Conservation (phyloP, 2,113 vertebrate species). For the Eolophus roseicapilla region DNA sequence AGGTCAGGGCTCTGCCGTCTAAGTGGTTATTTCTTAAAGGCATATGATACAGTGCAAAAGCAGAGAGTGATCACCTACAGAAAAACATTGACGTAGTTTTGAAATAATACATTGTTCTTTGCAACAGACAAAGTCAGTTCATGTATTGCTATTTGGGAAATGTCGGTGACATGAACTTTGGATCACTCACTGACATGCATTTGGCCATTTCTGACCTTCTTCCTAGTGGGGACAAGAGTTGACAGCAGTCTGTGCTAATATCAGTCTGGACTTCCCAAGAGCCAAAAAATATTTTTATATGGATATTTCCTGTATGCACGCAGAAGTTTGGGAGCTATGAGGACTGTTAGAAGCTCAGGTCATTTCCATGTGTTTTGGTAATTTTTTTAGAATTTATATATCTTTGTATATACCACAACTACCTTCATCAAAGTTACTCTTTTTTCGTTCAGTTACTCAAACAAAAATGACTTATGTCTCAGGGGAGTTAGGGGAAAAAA, state of each 20-base stretch:
- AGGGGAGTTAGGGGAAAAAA: accelerated
- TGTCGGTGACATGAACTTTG: not conserved
- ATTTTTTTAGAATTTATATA: not conserved
- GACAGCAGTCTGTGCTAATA: not conserved
- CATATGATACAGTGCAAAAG: accelerated
- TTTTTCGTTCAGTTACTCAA: not conserved
- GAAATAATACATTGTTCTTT: not conserved
- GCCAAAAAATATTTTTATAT: not conserved
- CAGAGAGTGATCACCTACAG: not conserved
- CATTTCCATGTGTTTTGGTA: not conserved
- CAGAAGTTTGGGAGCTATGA: not conserved
- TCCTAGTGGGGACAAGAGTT: not conserved
- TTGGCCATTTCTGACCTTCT: not conserved
- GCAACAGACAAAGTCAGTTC: not conserved
- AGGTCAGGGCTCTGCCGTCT: not conserved
- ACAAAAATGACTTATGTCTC: not conserved
- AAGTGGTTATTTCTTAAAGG: not conserved
- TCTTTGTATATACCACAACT: not conserved
- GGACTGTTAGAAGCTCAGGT: not conserved
- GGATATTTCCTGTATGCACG: not conserved
- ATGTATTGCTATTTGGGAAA: not conserved
- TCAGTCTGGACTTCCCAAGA: not conserved
- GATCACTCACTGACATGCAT: accelerated
- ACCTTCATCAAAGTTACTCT: not conserved
- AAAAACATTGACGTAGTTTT: not conserved